A percentile compares a stretch with the other conserved stretches of the same genome.
These are phyloP conservation scores for Achroia grisella DNA, from an alignment of 1,140 invertebrate genomes.

Conservation along the genomic window DNA sequence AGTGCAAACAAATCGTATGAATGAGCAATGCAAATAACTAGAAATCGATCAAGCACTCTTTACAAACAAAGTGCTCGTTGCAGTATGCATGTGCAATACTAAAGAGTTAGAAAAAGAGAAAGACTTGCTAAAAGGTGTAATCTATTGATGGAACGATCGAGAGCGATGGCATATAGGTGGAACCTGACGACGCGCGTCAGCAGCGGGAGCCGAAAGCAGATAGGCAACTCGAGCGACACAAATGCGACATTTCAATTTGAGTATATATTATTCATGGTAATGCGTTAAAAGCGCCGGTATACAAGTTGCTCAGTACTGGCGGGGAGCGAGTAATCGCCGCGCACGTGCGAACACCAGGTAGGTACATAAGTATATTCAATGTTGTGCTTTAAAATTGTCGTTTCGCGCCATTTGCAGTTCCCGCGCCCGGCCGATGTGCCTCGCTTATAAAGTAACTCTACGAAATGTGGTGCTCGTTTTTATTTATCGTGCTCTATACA, in stretches of 20 bases:
- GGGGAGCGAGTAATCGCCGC: conserved; percentile 55
- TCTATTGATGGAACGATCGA: conserved; percentile 48
- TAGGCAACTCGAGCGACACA: conserved; percentile 53
- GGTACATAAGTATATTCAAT: conserved; percentile 52
- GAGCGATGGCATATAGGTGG: conserved; percentile 41
- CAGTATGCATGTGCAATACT: conserved; percentile 1
- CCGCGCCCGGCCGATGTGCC: conserved; percentile 41
- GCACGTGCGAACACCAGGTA: conserved; percentile 50
- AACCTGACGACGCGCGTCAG: conserved; percentile 15
- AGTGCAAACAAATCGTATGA: no score
- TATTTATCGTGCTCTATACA: conserved; percentile 36
- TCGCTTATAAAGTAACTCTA: conserved; percentile 59
- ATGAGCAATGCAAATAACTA: no score
- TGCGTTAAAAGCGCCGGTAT: conserved; percentile 66
- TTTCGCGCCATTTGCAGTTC: conserved; percentile 63
- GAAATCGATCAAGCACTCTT: conserved; percentile 5
- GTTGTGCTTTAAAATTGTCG: conserved; percentile 67
- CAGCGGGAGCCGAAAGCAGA: conserved; percentile 27
- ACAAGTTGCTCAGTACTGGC: conserved; percentile 43
- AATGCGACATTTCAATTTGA: conserved; percentile 72
- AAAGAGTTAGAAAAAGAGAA: conserved; percentile 19
- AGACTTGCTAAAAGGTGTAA: conserved; percentile 47
- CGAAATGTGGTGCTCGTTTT: conserved; percentile 44
- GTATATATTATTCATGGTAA: conserved; percentile 73
- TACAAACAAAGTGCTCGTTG: not conserved